Base-by-base conservation (phyloP, 2,888 invertebrate species). In the Palloptera scutellata region DNA sequence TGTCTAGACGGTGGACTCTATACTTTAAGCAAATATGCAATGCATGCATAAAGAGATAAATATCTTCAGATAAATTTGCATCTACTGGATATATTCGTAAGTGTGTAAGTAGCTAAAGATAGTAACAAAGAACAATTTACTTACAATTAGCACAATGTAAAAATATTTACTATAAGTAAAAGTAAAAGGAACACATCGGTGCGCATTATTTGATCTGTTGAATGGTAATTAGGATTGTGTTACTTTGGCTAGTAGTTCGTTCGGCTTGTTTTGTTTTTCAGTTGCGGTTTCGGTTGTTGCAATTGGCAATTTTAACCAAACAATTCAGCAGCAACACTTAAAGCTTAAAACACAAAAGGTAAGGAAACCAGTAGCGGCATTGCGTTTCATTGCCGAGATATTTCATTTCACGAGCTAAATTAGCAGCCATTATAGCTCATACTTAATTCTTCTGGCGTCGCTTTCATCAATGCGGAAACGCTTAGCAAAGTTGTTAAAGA, bases 241-340 rank as follows among this genome's bases (percentile, higher is more conserved):
- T 30, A 30, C 30, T 30, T 30, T 30, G 2, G 30, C 30, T 30
- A 6, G 30, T 30, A n/a, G n/a, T n/a, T n/a, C n/a, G n/a, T n/a
- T n/a, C 6, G 30, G 30, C 30, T n/a, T n/a, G 51, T 8, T 48
- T 48, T 4, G 30, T 30, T 30, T 2, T 2, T 30, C 4, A 6
- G 51, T 48, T 48, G 15, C 51, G n/a, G n/a, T n/a, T n/a, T n/a
- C n/a, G n/a, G n/a, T n/a, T 48, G 13, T 4, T 48, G 13, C n/a
- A 48, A 48, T 48, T 48, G 51, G 51, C 51, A 48, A 48, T 48
- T 48, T 8, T 48, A 2, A 48, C 51, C 51, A 48, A n/a, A n/a
- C n/a, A 48, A 13, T 48, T n/a, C n/a, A n/a, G n/a, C n/a, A 48
- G 6, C 30, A 30, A 30, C 2, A 30, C 1, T 4, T 4, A 48